Evolutionary conservation across 2,888 invertebrate genomes (phyloP), one percentile per base, ranked within the genome.

Genomic region (Achlya flavicornis): DNA sequence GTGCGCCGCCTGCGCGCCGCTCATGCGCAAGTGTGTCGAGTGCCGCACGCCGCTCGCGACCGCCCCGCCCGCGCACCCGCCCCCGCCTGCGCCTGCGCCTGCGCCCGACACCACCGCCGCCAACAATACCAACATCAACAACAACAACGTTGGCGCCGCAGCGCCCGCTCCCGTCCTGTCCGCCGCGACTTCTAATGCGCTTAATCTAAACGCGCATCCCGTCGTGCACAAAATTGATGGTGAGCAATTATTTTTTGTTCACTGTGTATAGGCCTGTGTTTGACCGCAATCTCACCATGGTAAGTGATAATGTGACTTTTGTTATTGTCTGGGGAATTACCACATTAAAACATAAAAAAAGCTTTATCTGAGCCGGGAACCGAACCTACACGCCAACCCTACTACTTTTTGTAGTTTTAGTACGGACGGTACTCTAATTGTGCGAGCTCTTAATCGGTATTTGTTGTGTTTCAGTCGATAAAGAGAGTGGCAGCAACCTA

Each of bases 21-120:
- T 99, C 78, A 98, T 99, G 98, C 98, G 98, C 94, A 99, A 99
- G 94, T 99, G 99, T 93, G 98, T 99, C 16, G 96, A 98, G 88
- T 99, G 99, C 90, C 96, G 98, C 78, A 96, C 97, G 61, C 97
- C 97, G 86, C 97, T 99, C 66, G 80, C 77, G 69, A 79, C 71
- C 63, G 71, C 67, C 60, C 73, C 64, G 48, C 96, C 92, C 48
- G 69, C 61, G 95, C 59, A 94, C 94, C 12, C 85, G 93, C 80
- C 88, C 88, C 61, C 61, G 64, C 63, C 64, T 33, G 67, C 70
- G 41, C 53, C 66, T 61, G 53, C 70, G 35, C 61, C 68, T 3
- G 41, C 41, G 58, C 57, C 64, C 59, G 19, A 4, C 26, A 26
- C 72, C 53, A 7, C 59, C 35, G 53, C 68, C 48, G 19, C 68